phyloP scores from a whole-genome alignment of 2,797 vertebrate genomes.

The Characodon lateralis region DNA sequence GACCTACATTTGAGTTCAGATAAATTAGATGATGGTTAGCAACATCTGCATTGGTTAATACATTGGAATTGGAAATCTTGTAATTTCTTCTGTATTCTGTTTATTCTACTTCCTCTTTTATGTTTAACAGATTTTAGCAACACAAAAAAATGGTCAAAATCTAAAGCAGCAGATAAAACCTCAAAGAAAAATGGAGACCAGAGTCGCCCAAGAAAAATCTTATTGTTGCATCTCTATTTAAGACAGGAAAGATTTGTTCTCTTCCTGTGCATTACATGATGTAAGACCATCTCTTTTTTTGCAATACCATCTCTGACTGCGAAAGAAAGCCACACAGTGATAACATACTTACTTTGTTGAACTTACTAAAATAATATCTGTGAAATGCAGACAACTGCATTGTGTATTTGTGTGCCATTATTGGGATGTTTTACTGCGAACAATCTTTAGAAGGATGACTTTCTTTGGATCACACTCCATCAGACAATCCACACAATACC shows the following conservation, averaged over 20 bases:
- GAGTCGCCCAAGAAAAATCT: too few relatives aligned
- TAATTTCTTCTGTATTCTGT: too few relatives aligned
- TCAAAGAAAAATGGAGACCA: background rate
- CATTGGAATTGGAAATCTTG: background rate
- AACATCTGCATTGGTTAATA: background rate
- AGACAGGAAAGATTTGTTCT: too few relatives aligned
- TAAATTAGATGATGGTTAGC: too few relatives aligned
- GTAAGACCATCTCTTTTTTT: background rate
- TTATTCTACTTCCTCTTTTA: background rate
- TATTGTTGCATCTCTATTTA: too few relatives aligned
- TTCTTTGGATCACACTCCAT: conserved; percentile 56
- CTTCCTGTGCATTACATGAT: background rate
- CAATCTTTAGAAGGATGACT: conserved; percentile 40
- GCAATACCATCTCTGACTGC: background rate
- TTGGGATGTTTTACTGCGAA: conserved; percentile 1
- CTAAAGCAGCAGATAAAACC: background rate
- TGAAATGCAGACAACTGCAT: conserved; percentile 3
- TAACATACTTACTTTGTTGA: background rate
- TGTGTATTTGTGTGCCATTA: background rate
- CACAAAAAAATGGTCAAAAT: background rate
- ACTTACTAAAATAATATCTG: background rate
- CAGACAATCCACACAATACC: conserved; percentile 41
- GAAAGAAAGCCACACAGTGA: background rate
- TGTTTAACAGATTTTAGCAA: background rate
- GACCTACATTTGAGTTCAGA: too few relatives aligned